Conservation (phyloP, 2,888 invertebrate species). For the Watsonalla cultraria region DNA sequence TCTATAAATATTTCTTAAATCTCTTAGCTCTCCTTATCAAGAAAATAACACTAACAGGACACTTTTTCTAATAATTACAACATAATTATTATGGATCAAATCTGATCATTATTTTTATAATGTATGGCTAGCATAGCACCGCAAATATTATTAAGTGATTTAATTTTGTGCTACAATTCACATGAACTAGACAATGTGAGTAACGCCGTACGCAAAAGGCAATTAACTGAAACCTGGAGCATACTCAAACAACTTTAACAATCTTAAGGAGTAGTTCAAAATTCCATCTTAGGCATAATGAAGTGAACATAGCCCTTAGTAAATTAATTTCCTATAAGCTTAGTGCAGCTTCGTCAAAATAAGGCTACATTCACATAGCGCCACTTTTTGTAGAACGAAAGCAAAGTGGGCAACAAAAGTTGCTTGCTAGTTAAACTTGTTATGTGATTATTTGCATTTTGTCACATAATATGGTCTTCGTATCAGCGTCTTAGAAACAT, state of each 20-base stretch:
- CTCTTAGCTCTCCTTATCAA: too few relatives aligned
- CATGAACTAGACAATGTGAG: not conserved
- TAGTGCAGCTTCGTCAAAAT: conserved; percentile 6
- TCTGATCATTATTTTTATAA: too few relatives aligned
- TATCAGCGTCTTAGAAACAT: too few relatives aligned
- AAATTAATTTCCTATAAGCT: conserved; percentile 17
- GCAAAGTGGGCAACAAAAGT: not conserved
- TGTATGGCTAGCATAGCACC: too few relatives aligned
- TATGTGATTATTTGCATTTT: not conserved
- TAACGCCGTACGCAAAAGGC: not conserved
- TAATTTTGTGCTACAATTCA: too few relatives aligned
- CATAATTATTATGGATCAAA: too few relatives aligned
- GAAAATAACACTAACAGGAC: too few relatives aligned
- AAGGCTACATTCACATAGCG: not conserved
- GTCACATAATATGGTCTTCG: not conserved
- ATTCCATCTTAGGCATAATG: conserved; percentile 7
- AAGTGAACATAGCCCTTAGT: conserved; percentile 11
- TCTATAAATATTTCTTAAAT: too few relatives aligned
- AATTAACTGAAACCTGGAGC: conserved; percentile 1
- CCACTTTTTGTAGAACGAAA: not conserved
- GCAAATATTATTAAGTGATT: too few relatives aligned
- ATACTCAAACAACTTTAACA: conserved; percentile 3
- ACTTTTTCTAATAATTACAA: too few relatives aligned
- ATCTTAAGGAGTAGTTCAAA: conserved; percentile 6
- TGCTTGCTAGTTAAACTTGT: not conserved